Conservation (phyloP, 92 coral and sea anemone genomes). For the Galaxea fascicularis region DNA sequence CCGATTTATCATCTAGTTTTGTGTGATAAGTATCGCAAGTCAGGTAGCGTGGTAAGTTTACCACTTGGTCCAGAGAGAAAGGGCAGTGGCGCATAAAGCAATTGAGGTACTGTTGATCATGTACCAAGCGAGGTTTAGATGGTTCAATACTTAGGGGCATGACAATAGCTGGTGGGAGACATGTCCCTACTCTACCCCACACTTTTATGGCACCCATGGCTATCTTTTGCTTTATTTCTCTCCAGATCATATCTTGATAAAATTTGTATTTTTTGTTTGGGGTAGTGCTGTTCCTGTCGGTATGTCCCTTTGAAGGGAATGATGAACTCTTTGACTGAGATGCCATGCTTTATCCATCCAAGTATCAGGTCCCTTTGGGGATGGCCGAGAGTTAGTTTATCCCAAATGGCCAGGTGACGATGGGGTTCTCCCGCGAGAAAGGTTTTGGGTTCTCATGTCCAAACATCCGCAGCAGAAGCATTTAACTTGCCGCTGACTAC, state of each 20-base stretch:
- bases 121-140: constrained; percentile 28
- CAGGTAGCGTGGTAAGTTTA: constrained; percentile 39
- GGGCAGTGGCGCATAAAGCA: constrained; percentile 46
- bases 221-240: constrained; percentile 20
- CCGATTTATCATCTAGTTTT: constrained; percentile 51
- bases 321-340: constrained; percentile 14
- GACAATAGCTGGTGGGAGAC: constrained; percentile 49
- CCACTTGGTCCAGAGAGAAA: constrained; percentile 46
- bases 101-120: constrained; percentile 57
- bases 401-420: constrained; percentile 33
- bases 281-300: constrained; percentile 21
- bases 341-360: constrained; percentile 11
- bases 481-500: constrained; percentile 1
- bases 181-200: constrained; percentile 31
- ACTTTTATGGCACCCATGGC: constrained; percentile 47
- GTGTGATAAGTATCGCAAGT: constrained; percentile 28
- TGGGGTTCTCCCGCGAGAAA: constrained; percentile 47
- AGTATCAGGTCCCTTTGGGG: constrained; percentile 31
- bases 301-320: constrained; percentile 30
- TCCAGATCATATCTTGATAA: constrained; percentile 36
- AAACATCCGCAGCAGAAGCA: constrained; percentile 26
- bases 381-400: background rate
- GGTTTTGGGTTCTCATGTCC: constrained; percentile 33
- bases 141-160: constrained; percentile 63
- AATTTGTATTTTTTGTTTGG: constrained; percentile 35